These are phyloP conservation scores for Archocentrus centrarchus DNA, from an alignment of 2,113 vertebrate genomes.

Conservation along the genomic window DNA sequence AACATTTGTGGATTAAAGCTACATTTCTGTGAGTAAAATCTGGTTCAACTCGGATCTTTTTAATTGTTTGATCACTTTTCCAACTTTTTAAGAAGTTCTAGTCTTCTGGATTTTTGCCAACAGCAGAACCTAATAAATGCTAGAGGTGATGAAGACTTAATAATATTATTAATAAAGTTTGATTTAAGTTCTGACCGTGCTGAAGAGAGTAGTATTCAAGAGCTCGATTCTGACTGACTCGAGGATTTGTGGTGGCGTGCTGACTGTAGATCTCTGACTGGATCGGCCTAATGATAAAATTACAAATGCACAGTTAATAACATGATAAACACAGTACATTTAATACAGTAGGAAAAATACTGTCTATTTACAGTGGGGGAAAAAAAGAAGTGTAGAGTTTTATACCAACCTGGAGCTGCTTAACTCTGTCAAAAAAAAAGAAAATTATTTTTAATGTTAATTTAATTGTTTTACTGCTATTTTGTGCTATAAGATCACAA, in stretches of 20 bases:
- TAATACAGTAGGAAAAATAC: too few species aligned
- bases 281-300: not conserved
- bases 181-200: not conserved
- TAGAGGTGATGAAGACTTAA: accelerated
- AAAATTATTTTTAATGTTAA: not conserved
- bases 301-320: not conserved
- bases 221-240: not conserved
- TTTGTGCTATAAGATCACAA: not conserved
- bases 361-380: accelerated
- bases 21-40: not conserved
- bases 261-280: slow-evolving; percentile 1
- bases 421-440: not conserved
- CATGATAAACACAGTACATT: not conserved
- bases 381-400: not conserved
- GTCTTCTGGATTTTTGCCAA: not conserved
- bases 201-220: not conserved
- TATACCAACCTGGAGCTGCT: not conserved
- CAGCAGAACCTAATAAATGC: not conserved
- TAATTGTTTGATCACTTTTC: not conserved
- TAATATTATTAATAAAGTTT: not conserved
- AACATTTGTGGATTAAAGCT: not conserved
- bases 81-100: not conserved
- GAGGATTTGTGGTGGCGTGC: not conserved
- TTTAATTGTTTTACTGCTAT: not conserved
- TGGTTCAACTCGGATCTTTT: not conserved